phyloP scores from a whole-genome alignment of 2,888 invertebrate genomes.

The Leucophenga maculata region DNA sequence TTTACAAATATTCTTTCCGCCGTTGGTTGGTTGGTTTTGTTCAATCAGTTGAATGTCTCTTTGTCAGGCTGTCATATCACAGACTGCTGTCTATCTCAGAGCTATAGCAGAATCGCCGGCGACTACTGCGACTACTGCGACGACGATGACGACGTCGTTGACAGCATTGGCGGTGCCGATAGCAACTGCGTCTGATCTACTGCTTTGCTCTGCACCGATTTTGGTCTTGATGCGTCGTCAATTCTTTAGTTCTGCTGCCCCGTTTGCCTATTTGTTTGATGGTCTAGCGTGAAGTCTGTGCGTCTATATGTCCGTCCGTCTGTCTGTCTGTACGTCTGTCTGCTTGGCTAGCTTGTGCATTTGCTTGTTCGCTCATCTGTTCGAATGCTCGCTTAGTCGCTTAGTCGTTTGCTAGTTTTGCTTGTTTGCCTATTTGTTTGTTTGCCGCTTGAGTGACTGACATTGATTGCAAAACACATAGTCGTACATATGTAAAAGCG shows the following conservation, averaged over 20 bases:
- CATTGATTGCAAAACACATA: background rate
- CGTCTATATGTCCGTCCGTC: background rate
- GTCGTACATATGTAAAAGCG: background rate
- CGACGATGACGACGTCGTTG: background rate
- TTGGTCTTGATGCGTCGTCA: conserved; percentile 4
- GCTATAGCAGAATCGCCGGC: background rate
- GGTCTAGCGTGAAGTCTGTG: background rate
- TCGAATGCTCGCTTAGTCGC: background rate
- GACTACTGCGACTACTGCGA: background rate
- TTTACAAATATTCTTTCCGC: too few relatives aligned
- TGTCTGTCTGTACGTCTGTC: background rate
- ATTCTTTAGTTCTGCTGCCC: background rate
- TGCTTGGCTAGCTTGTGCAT: background rate
- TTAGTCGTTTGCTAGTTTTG: background rate
- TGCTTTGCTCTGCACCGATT: background rate
- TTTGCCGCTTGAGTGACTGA: conserved; percentile 1
- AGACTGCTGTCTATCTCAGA: background rate
- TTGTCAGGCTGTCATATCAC: background rate
- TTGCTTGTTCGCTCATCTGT: conserved; percentile 6
- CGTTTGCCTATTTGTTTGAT: background rate
- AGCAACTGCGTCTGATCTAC: conserved; percentile 17
- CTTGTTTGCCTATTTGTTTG: background rate
- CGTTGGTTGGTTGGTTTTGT: too few relatives aligned
- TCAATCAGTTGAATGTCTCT: too few relatives aligned
- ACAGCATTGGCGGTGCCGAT: conserved; percentile 18